Percentiles rank a stretch among this genome's conserved stretches.
These are phyloP conservation scores for Sipha flava DNA, from an alignment of 1,140 invertebrate genomes.

Conservation along the genomic window DNA sequence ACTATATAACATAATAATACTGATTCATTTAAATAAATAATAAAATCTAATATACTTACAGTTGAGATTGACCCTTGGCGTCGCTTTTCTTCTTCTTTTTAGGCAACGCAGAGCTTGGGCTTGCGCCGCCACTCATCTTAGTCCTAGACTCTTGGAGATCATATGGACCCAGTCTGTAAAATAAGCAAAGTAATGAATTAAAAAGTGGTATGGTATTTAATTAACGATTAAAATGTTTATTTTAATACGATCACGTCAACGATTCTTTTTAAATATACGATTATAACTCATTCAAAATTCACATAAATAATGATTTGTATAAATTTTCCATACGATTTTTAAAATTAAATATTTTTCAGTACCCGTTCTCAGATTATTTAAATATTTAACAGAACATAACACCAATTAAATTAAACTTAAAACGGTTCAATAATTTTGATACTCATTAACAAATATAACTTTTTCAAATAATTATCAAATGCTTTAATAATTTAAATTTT, in stretches of 20 bases:
- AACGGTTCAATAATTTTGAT: no score
- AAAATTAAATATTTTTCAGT: no score
- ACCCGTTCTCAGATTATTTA: no score
- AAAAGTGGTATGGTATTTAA: background rate
- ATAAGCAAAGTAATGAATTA: background rate
- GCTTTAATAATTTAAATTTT: no score
- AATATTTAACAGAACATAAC: no score
- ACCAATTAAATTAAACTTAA: no score
- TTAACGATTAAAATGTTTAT: background rate
- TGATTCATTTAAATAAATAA: no score
- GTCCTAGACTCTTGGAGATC: conserved; percentile 71
- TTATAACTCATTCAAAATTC: background rate
- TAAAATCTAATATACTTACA: conserved; percentile 62
- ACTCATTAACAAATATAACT: no score
- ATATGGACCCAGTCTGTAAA: conserved; percentile 64
- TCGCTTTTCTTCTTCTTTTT: conserved; percentile 77
- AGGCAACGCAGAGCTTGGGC: conserved; percentile 50
- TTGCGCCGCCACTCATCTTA: conserved; percentile 72
- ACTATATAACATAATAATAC: no score
- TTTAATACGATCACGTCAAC: background rate
- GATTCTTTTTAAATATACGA: background rate
- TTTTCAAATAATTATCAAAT: no score
- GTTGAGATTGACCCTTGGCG: conserved; percentile 69
- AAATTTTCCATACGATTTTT: no score
- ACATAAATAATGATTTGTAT: no score